phyloP scores from a whole-genome alignment of 2,797 vertebrate species.

The Alfaro cultratus region DNA sequence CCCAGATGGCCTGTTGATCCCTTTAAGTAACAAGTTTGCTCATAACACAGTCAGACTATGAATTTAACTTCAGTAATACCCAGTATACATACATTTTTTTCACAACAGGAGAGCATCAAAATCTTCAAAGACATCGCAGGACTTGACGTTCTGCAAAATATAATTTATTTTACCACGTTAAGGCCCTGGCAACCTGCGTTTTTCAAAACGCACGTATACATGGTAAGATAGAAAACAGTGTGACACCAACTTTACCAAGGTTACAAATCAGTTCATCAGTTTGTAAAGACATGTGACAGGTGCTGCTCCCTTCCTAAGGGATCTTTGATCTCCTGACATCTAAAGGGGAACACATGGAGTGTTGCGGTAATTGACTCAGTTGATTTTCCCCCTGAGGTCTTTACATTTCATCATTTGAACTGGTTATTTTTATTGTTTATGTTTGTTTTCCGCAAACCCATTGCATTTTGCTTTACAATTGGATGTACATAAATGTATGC shows the following conservation, averaged over 20 bases:
- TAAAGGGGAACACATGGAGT: not conserved
- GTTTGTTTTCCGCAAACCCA: not conserved
- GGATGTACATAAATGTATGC: not conserved
- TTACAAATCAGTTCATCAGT: not conserved
- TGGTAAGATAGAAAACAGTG: not conserved
- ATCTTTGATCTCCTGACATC: not conserved
- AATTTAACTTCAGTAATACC: not conserved
- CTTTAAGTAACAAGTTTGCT: not conserved
- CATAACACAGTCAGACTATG: not conserved
- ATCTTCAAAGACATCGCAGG: not conserved
- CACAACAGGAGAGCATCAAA: not conserved
- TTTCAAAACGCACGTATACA: not conserved
- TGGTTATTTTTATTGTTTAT: not conserved
- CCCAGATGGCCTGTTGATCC: not conserved
- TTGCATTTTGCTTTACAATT: not conserved
- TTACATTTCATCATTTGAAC: not conserved
- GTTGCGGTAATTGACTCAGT: not conserved
- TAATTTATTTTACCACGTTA: not conserved
- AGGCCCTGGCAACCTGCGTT: not conserved
- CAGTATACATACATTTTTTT: not conserved
- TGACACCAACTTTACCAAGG: not conserved
- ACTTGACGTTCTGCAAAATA: not conserved
- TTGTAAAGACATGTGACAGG: not conserved
- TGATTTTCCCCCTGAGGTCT: not conserved
- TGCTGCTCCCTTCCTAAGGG: not conserved